Evolutionary conservation across 1,140 invertebrate species (phyloP), one percentile per base, ranked within the genome.

Genomic region (Polypedilum vanderplanki): DNA sequence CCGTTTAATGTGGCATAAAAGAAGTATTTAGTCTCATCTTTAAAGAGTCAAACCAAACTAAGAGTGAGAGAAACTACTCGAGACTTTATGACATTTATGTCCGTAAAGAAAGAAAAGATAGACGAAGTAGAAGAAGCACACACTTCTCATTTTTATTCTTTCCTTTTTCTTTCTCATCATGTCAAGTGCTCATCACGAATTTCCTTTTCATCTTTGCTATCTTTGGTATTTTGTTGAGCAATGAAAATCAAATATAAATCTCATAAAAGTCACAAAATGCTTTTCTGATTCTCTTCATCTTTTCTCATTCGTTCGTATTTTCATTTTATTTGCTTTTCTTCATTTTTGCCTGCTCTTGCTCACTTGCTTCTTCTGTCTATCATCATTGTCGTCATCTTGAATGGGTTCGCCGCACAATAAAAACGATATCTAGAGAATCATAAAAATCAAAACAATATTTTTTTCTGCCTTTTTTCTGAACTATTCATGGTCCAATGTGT

Each of bases 391-490:
- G 46, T 57, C 46, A 57, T 57, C n/a, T 57, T n/a, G 46, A 57
- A n/a, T 57, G 12, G 46, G 46, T 57, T 12, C 3, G 10, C 12
- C 10, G 46, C 7, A 57, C 46, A 57, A 57, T 57, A 57, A 57
- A 57, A 57, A 15, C 10, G 46, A 57, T 12, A 57, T 57, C 46
- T 57, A 4, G 46, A 57, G 46, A 57, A 57, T 57, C 46, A 57
- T 57, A 57, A 57, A 57, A 57, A 57, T 57, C 46, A 57, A 57
- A 57, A 57, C 46, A 57, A 57, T 57, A 57, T 57, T 57, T n/a
- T 12, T 12, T n/a, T n/a, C n/a, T 15, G 8, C 10, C 12, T 57
- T 15, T 12, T 57, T n/a, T 57, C 46, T 12, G n/a, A 57, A 57
- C 46, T 57, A 57, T 57, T 57, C 46, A 57, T 57, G 41, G 46